Conservation (phyloP, 2,113 vertebrate genomes). For the Stercorarius parasiticus region DNA sequence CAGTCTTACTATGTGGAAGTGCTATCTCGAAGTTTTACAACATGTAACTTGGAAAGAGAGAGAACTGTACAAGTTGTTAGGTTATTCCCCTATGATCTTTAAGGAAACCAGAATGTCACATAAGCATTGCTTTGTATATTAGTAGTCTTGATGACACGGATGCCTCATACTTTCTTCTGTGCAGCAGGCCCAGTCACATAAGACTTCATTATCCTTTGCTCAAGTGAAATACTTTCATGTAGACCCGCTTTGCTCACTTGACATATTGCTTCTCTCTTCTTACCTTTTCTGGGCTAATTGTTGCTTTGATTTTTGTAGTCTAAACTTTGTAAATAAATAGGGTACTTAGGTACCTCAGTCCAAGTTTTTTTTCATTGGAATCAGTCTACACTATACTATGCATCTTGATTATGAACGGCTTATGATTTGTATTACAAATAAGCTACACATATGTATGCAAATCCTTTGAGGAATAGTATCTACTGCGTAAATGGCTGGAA, state of each 20-base stretch:
- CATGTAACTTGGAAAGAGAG: background rate
- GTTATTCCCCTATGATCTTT: background rate
- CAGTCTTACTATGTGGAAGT: background rate
- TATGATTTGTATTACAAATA: background rate
- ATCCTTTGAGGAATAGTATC: background rate
- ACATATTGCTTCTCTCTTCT: background rate
- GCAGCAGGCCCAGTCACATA: background rate
- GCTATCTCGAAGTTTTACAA: background rate
- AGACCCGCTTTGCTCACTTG: background rate
- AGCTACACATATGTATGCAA: background rate
- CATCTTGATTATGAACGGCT: background rate
- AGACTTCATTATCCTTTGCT: background rate
- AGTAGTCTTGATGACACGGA: background rate
- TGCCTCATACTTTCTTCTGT: background rate
- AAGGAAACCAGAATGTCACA: background rate
- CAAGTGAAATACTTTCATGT: background rate
- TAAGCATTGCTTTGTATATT: background rate
- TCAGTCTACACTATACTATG: background rate
- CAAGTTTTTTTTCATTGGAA: background rate
- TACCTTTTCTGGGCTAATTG: background rate
- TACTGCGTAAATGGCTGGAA: background rate
- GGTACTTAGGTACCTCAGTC: background rate
- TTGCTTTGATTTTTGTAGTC: background rate
- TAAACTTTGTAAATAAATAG: background rate
- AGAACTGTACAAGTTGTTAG: background rate